These are phyloP conservation scores for Brachyhypopomus gauderio DNA, from an alignment of 2,113 vertebrate species.

Conservation along the genomic window DNA sequence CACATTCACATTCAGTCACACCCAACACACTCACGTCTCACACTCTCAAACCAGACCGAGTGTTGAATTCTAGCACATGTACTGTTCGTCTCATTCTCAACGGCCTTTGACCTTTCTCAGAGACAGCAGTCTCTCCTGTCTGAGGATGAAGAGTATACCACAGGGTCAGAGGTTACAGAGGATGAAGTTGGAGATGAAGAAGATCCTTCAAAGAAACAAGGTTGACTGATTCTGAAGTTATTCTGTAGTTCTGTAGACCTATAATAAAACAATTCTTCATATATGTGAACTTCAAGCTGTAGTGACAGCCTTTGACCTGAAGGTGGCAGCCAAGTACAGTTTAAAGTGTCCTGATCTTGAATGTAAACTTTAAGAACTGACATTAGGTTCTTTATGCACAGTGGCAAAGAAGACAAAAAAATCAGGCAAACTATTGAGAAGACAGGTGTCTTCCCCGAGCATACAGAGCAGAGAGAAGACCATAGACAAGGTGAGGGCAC, in stretches of 20 bases:
- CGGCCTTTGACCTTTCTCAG: slow-evolving; percentile 65
- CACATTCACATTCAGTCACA: background rate
- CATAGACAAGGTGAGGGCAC: slow-evolving; percentile 81
- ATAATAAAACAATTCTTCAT: no score
- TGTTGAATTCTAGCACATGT: background rate
- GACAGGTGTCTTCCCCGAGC: slow-evolving; percentile 86
- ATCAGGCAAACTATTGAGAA: slow-evolving; percentile 82
- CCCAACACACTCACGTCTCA: background rate
- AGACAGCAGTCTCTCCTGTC: slow-evolving; percentile 90
- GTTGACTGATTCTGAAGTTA: slow-evolving; percentile 62
- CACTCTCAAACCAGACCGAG: background rate
- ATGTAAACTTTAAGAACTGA: background rate
- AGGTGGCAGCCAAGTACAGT: slow-evolving; percentile 52
- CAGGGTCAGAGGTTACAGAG: slow-evolving; percentile 96
- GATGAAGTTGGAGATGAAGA: slow-evolving; percentile 98
- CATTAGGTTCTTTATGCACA: slow-evolving; percentile 25
- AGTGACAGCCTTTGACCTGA: slow-evolving; percentile 33
- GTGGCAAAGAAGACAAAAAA: slow-evolving; percentile 85
- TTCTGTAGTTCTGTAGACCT: background rate
- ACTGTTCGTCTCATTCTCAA: background rate
- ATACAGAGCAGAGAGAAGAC: slow-evolving; percentile 86
- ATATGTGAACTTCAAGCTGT: background rate
- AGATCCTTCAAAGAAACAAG: slow-evolving; percentile 89
- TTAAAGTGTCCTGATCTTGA: background rate
- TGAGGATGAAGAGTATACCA: slow-evolving; percentile 97